Percentiles rank a stretch among this genome's conserved stretches.
phyloP scores from a whole-genome alignment of 2,888 invertebrate species.

The Amitus sp. region DNA sequence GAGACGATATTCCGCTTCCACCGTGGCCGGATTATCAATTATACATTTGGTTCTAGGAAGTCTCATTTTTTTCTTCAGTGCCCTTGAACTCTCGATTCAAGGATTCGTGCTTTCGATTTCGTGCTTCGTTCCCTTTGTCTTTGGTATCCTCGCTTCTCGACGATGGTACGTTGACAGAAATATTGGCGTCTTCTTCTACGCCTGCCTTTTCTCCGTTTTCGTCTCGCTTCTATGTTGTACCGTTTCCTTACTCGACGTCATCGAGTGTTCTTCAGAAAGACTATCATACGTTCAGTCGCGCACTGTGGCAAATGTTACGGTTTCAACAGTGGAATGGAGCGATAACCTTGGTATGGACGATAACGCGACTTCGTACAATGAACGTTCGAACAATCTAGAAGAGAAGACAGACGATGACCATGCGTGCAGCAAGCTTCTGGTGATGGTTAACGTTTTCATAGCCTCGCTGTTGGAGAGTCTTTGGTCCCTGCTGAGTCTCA shows the following conservation, averaged over 20 bases:
- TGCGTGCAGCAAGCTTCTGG: constrained; percentile 58
- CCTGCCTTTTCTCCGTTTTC: constrained; percentile 69
- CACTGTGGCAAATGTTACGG: no score
- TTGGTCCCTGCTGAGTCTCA: constrained; percentile 72
- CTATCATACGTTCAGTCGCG: no score
- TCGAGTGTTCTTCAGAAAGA: no score
- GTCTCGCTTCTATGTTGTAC: constrained; percentile 68
- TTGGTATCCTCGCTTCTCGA: constrained; percentile 72
- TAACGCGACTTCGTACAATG: no score
- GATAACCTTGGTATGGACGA: no score
- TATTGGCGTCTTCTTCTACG: constrained; percentile 72
- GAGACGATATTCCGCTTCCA: constrained; percentile 74
- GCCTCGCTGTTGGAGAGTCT: constrained; percentile 70
- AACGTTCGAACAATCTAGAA: no score
- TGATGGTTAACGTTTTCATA: constrained; percentile 72
- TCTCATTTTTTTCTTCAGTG: constrained; percentile 70
- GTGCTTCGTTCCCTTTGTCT: constrained; percentile 54
- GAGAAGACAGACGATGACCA: constrained; percentile 9
- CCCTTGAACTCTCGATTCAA: constrained; percentile 64
- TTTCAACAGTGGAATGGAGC: neutral
- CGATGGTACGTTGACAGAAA: constrained; percentile 76
- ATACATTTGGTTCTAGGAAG: constrained; percentile 72
- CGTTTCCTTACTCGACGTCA: constrained; percentile 65
- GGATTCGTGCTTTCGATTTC: constrained; percentile 49
- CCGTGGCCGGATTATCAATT: constrained; percentile 73